phyloP scores from a whole-genome alignment of 2,113 vertebrate species.

The Marcusenius ussheri region DNA sequence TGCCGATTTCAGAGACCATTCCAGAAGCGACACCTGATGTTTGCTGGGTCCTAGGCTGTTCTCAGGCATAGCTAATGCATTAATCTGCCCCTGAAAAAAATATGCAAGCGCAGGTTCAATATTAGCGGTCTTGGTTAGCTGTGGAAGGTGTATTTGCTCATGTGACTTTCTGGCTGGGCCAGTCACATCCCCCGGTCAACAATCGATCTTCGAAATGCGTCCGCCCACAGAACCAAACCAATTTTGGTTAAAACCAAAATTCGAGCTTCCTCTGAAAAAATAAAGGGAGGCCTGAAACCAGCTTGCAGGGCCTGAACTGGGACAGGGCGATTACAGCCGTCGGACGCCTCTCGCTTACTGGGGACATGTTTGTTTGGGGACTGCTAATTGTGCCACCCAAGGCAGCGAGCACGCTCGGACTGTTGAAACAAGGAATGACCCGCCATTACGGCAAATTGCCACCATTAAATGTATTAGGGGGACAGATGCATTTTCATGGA shows the following conservation, averaged over 20 bases:
- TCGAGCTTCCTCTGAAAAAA: not conserved
- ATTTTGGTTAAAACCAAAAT: not conserved
- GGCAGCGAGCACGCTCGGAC: conserved; percentile 51
- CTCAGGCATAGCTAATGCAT: not conserved
- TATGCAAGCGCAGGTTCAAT: not conserved
- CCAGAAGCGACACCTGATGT: not conserved
- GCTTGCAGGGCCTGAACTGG: conserved; percentile 27
- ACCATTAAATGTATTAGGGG: conserved; percentile 60
- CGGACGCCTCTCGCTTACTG: conserved; percentile 14
- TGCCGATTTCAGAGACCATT: not conserved
- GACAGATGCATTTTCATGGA: conserved; percentile 45
- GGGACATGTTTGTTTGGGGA: conserved; percentile 54
- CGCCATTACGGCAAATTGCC: conserved; percentile 65
- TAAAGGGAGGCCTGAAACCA: not conserved
- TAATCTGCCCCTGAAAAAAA: not conserved
- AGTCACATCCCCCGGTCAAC: conserved; percentile 28
- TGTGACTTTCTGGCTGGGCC: conserved; percentile 32
- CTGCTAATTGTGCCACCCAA: conserved; percentile 44
- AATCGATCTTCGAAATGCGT: conserved; percentile 44
- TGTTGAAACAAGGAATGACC: conserved; percentile 55
- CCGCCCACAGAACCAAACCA: not conserved
- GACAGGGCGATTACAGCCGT: conserved; percentile 23
- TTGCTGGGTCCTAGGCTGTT: not conserved
- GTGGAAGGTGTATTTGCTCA: not conserved
- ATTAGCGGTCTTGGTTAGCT: not conserved